phyloP scores from a whole-genome alignment of 2,888 invertebrate genomes.

The Acanthosepion lycidas region DNA sequence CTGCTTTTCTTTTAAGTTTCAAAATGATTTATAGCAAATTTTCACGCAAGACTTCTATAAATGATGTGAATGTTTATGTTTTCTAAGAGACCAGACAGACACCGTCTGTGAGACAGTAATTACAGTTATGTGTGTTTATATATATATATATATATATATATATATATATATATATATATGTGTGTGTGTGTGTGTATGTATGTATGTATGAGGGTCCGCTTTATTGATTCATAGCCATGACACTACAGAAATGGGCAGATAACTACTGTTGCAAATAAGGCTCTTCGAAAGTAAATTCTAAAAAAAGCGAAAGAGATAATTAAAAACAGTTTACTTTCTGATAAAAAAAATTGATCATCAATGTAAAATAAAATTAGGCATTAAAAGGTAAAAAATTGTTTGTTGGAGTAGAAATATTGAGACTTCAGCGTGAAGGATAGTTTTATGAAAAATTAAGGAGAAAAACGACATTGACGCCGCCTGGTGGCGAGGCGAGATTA shows the following conservation, averaged over 20 bases:
- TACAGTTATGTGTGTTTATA: too few relatives aligned
- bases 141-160: too few relatives aligned
- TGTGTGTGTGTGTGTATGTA: too few relatives aligned
- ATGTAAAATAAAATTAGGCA: background rate
- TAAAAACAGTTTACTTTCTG: background rate
- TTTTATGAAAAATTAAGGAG: background rate
- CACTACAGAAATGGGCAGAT: background rate
- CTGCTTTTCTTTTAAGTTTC: too few relatives aligned
- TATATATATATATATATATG: too few relatives aligned
- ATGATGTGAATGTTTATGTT: too few relatives aligned
- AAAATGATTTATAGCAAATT: too few relatives aligned
- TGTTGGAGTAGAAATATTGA: background rate
- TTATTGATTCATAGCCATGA: background rate
- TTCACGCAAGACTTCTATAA: too few relatives aligned
- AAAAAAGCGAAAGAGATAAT: background rate
- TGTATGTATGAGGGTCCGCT: background rate
- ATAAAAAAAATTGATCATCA: background rate
- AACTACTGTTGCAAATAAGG: background rate
- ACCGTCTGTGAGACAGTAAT: too few relatives aligned
- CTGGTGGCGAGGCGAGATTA: constrained; percentile 13
- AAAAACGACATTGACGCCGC: background rate
- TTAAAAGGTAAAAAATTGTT: too few relatives aligned
- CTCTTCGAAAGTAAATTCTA: background rate
- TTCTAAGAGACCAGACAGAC: too few relatives aligned
- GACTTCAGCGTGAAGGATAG: background rate